Percentiles rank a stretch among this genome's conserved stretches.
Conservation (phyloP, 2,113 vertebrate genomes). For the Archilochus colubris region DNA sequence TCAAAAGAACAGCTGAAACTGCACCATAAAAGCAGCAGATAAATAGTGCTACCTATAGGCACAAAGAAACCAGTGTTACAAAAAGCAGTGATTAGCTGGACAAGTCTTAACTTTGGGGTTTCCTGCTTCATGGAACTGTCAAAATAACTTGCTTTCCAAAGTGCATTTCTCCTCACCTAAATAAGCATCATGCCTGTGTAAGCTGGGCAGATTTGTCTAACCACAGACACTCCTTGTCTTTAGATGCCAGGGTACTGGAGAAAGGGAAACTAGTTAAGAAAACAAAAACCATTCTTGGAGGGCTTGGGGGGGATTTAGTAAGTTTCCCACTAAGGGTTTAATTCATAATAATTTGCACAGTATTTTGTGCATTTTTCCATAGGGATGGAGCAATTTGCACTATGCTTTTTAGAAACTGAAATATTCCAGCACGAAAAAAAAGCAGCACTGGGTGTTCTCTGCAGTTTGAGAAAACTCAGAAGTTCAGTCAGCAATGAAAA, state of each 20-base stretch:
- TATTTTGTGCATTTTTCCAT: not conserved
- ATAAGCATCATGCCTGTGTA: not conserved
- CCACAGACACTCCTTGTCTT: not conserved
- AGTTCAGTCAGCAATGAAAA: not conserved
- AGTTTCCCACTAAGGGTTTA: not conserved
- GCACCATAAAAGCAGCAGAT: not conserved
- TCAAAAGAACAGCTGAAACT: not conserved
- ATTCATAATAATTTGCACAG: not conserved
- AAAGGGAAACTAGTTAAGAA: not conserved
- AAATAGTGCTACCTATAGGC: not conserved
- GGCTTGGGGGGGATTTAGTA: not conserved
- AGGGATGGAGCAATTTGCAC: not conserved
- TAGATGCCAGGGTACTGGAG: not conserved
- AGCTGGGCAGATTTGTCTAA: not conserved
- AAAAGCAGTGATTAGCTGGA: not conserved
- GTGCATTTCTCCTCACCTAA: not conserved
- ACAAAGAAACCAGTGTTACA: not conserved
- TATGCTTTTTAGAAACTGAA: not conserved
- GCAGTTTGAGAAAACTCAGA: not conserved
- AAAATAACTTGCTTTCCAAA: conserved; percentile 1
- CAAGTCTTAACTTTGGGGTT: not conserved
- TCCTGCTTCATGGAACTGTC: not conserved
- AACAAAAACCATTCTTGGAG: not conserved
- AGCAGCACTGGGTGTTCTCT: not conserved
- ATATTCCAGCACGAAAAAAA: not conserved